Evolutionary conservation across 2,888 invertebrate genomes (phyloP), one percentile per base, ranked within the genome.

Genomic region (Cephus rjabovi): DNA sequence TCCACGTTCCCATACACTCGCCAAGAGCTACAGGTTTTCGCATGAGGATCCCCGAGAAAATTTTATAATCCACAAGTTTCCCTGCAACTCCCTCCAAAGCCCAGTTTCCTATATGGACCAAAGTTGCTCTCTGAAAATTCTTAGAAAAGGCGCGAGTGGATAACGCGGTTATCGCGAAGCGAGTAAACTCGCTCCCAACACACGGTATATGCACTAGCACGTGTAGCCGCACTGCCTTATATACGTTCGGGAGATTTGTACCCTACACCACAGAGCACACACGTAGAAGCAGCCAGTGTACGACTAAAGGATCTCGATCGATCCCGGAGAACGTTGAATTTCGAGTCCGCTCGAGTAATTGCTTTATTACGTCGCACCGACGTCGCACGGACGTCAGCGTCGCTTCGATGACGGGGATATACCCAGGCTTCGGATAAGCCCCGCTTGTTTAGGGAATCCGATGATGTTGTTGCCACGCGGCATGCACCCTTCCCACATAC

Each of bases 401-500:
- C 79, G 81, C 81, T 80, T 77, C 82, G 81, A 83, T 82, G 81
- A 83, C 84, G 84, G 80, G 80, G 84, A 75, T 75, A 23, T 68
- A 56, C 0, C n/a, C 75, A 69, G 71, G 73, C 75, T 37, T 70
- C 78, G 76, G 79, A 85, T 86, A 86, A 86, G 85, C 88, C 82
- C 56, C 79, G 84, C 82, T 84, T 83, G 86, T 87, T 87, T 85
- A 81, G 87, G 84, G 83, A 87, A 87, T 85, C 86, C 86, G 85
- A 87, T 86, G 87, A 86, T 85, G 85, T 84, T 85, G 85, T 86
- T 87, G 84, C 82, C 83, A 80, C 82, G 81, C 82, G 81, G 56
- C 9, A 23, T 56, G 56, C 56, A 56, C 56, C 56, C 56, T 56
- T 56, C 56, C 56, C 56, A 56, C 56, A 23, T 56, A 15, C 3